Conservation (phyloP, 37 sponge, comb jelly and placozoan species). For the Tethya wilhelma region DNA sequence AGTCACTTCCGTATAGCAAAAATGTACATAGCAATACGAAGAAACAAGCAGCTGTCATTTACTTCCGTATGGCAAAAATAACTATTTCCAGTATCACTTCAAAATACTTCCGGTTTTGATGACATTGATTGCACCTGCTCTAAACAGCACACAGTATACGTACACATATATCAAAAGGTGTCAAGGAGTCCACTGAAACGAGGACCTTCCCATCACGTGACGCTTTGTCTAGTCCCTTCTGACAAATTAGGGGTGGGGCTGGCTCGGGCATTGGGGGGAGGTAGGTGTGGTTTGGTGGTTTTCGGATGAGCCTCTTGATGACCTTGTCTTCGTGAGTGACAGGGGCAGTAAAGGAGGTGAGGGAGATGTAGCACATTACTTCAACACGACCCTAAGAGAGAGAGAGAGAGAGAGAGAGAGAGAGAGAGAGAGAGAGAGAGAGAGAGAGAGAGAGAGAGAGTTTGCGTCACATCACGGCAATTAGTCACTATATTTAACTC, state of each 20-base stretch:
- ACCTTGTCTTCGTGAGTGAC: not conserved
- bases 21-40: too few species aligned
- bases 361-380: not conserved
- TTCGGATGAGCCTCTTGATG: not conserved
- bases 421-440: slow-evolving; percentile 25
- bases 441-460: slow-evolving; percentile 25
- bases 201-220: not conserved
- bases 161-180: slow-evolving; percentile 23
- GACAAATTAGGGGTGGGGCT: not conserved
- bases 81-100: not conserved
- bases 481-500: too few species aligned
- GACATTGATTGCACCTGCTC: too few species aligned
- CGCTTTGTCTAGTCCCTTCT: not conserved
- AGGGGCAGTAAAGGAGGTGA: not conserved
- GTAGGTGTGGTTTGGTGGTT: slow-evolving; percentile 14
- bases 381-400: slow-evolving; percentile 18
- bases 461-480: too few species aligned
- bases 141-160: too few species aligned
- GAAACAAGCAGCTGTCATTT: too few species aligned
- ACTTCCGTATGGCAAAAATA: not conserved
- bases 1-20: too few species aligned
- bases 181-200: slow-evolving; percentile 14
- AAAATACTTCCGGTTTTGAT: too few species aligned
- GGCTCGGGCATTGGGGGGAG: slow-evolving; percentile 12
- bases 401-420: not conserved